phyloP scores from a whole-genome alignment of 2,797 vertebrate genomes.

The Holocentrus rufus region DNA sequence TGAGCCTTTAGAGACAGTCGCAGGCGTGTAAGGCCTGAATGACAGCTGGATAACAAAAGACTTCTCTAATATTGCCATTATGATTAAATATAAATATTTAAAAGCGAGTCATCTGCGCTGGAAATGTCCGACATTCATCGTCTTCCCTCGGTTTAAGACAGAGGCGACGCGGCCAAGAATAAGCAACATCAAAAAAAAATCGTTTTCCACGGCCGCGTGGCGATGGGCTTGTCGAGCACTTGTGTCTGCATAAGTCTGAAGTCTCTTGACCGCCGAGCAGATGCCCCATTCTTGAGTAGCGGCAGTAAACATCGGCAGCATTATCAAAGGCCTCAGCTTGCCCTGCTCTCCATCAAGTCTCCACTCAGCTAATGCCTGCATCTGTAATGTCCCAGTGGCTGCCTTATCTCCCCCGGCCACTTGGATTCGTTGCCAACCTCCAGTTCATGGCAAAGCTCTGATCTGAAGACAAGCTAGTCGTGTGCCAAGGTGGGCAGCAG shows the following conservation, averaged over 20 bases:
- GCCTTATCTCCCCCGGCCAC: slow-evolving; percentile 82
- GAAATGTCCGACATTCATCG: neutral
- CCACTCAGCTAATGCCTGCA: slow-evolving; percentile 76
- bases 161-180: slow-evolving; percentile 26
- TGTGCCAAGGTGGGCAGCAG: slow-evolving; percentile 80
- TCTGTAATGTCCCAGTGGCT: slow-evolving; percentile 78
- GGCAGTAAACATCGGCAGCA: slow-evolving; percentile 72
- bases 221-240: slow-evolving; percentile 18
- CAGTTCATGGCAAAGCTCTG: slow-evolving; percentile 79
- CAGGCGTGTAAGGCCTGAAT: slow-evolving; percentile 3
- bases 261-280: slow-evolving; percentile 60
- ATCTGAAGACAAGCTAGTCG: slow-evolving; percentile 80
- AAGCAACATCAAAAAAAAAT: slow-evolving; percentile 21
- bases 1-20: slow-evolving; percentile 14
- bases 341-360: slow-evolving; percentile 73
- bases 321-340: slow-evolving; percentile 81
- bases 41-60: slow-evolving; percentile 14
- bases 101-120: neutral
- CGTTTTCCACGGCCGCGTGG: slow-evolving; percentile 11
- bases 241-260: slow-evolving; percentile 44
- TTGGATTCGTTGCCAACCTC: slow-evolving; percentile 79
- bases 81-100: slow-evolving; percentile 6
- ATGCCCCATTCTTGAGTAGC: slow-evolving; percentile 68
- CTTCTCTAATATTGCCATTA: slow-evolving; percentile 16
- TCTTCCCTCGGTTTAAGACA: slow-evolving; percentile 16